Evolutionary conservation across 2,113 vertebrate genomes (phyloP).

Genomic region (Prionailurus bengalensis): DNA sequence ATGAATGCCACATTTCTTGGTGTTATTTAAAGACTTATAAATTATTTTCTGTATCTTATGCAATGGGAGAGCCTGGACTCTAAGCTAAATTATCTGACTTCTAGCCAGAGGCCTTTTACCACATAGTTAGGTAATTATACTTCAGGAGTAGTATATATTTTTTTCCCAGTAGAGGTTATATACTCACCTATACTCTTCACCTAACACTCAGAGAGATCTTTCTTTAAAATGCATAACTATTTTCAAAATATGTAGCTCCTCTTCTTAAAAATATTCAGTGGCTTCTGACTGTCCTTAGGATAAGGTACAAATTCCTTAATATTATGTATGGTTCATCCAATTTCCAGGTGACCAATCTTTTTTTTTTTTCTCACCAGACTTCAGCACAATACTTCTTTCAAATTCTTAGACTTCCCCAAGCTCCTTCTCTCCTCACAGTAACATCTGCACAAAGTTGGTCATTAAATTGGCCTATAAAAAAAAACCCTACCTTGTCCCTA

Average conservation of each 20-base stretch:
- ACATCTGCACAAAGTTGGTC: neutral
- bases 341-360: neutral
- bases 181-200: neutral
- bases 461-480: neutral
- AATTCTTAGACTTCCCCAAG: neutral
- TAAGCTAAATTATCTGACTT: neutral
- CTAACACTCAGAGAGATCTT: neutral
- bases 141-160: neutral
- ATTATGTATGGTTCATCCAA: neutral
- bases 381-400: neutral
- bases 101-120: neutral
- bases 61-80: neutral
- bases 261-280: neutral
- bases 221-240: neutral
- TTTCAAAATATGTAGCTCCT: neutral
- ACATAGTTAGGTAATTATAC: neutral
- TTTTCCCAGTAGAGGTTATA: neutral
- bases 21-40: slow-evolving; percentile 2
- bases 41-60: neutral
- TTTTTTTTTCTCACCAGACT: neutral
- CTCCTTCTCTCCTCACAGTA: neutral
- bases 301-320: neutral
- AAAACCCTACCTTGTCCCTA: neutral
- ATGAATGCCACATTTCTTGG: neutral
- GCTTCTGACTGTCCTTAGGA: neutral